Evolutionary conservation across 2,113 vertebrate species (phyloP), one percentile per base, ranked within the genome.

Genomic region (Xiphophorus couchianus): DNA sequence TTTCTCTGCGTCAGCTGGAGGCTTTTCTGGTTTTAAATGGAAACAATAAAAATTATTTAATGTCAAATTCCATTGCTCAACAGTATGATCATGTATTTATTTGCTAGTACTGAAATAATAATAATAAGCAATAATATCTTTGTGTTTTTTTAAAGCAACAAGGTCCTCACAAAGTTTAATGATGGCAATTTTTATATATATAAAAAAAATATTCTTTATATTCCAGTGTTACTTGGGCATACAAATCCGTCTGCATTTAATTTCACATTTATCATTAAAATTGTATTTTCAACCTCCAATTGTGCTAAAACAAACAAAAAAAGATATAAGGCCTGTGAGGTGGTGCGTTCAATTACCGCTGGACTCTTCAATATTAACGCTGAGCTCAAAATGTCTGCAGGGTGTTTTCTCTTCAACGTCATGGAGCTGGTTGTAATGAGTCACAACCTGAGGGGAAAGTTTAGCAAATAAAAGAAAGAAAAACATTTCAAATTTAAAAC

Each of bases 401-500:
- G 83, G 73, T 0, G 2, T 79, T 28, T 88, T 91, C 77, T 92
- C 91, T 1, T 90, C 89, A 25, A 88, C 90, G 27, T 93, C 90
- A 6, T 90, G 92, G 19, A 95, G 72, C 83, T 94, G 90, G 80
- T 95, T 93, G 84, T 95, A 95, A 71, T 93, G 66, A 2, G 94
- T 95, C 84, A 95, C 90, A n/a, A 95, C 91, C 94, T 95, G 54
- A 13, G 69, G 31, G 25, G 22, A 68, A 37, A 66, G 51, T 2
- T 39, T 2, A 17, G 6, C 22, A 14, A 33, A 71, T 12, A 13
- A 19, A 39, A 29, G 19, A 13, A 35, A 35, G 28, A 25, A 9
- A 65, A 17, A 10, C 8, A 2, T n/a, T 58, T 58, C 48, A 22
- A 10, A 63, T 63, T 31, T 19, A 63, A 62, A 63, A 31, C 17